Percentiles rank a stretch among this genome's conserved stretches.
phyloP scores from a whole-genome alignment of 2,113 vertebrate genomes.

The Albula goreensis region DNA sequence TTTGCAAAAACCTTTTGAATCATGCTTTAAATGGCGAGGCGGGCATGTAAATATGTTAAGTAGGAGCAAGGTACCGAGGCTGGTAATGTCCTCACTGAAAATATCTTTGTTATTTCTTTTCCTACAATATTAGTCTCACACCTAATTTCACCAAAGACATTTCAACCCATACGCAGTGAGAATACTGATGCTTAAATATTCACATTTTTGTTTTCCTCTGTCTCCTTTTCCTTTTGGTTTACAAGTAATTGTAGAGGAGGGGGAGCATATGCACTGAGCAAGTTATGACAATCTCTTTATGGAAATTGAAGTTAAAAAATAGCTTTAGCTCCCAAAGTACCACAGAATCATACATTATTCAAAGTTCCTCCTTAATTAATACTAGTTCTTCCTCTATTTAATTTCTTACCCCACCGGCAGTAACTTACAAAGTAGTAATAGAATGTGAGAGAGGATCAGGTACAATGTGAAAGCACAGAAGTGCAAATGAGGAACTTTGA shows the following conservation, averaged over 20 bases:
- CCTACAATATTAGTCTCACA: too few species aligned
- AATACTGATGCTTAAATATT: background rate
- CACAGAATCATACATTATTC: background rate
- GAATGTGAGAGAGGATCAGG: background rate
- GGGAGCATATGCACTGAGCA: background rate
- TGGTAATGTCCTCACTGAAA: too few species aligned
- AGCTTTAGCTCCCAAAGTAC: background rate
- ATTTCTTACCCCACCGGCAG: background rate
- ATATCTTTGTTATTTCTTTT: background rate
- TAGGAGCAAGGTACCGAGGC: too few species aligned
- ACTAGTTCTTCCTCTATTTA: background rate
- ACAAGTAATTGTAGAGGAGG: background rate
- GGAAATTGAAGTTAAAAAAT: constrained; percentile 1
- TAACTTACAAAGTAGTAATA: background rate
- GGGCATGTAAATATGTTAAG: too few species aligned
- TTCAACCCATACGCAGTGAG: background rate
- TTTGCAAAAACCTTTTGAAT: too few species aligned
- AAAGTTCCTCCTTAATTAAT: background rate
- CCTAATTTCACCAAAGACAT: background rate
- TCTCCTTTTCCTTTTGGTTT: background rate
- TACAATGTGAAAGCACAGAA: background rate
- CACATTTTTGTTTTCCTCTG: background rate
- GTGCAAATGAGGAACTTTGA: background rate
- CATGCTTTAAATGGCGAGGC: too few species aligned
- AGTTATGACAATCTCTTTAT: background rate